These are phyloP conservation scores for Gisinianus flammeolus DNA, from an alignment of 2,888 invertebrate genomes.

Conservation along the genomic window DNA sequence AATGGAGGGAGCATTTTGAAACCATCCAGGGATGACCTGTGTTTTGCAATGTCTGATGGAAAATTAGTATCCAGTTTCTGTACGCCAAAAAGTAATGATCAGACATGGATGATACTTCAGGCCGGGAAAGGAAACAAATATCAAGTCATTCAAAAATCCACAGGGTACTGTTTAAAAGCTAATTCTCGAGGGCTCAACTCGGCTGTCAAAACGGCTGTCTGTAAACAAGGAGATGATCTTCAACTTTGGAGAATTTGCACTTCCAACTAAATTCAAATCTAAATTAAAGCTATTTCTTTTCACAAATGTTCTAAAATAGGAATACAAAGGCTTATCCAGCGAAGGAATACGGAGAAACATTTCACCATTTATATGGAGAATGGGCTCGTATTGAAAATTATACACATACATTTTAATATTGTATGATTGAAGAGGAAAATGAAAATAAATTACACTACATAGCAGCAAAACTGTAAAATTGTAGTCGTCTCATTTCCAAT, in stretches of 20 bases:
- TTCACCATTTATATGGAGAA: no score
- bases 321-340: no score
- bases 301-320: no score
- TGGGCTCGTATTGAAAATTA: no score
- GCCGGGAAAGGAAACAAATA: neutral
- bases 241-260: slow-evolving; percentile 19
- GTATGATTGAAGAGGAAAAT: no score
- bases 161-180: neutral
- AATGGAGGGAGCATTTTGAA: neutral
- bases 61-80: neutral
- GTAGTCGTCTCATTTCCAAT: no score
- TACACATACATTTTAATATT: no score
- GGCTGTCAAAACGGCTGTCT: neutral
- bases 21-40: neutral
- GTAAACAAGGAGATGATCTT: neutral
- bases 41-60: neutral
- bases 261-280: neutral
- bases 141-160: slow-evolving; percentile 2
- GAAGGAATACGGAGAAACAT: no score
- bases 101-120: neutral
- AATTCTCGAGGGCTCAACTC: neutral
- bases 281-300: no score
- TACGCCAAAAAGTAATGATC: slow-evolving; percentile 6
- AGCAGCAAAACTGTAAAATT: no score
- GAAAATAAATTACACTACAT: no score